Evolutionary conservation across 2,113 vertebrate species (phyloP).

Genomic region (Tetrao urogallus): DNA sequence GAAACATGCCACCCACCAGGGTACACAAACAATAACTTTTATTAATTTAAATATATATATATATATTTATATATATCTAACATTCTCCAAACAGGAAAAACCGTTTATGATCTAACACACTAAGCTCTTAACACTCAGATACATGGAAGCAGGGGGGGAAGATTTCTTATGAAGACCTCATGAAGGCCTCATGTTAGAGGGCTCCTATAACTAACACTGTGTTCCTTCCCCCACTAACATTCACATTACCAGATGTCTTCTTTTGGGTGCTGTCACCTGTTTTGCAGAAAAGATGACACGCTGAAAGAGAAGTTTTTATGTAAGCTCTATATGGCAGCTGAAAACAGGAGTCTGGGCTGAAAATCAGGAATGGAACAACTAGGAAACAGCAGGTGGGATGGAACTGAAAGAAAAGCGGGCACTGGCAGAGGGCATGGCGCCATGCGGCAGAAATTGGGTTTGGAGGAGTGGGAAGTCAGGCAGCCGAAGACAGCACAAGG

Average conservation of each 20-base stretch:
- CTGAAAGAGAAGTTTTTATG: not conserved
- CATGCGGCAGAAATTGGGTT: not conserved
- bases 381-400: not conserved
- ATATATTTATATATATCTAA: not conserved
- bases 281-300: not conserved
- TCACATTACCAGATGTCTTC: not conserved
- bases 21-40: not conserved
- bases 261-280: not conserved
- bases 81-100: not conserved
- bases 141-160: not conserved
- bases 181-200: not conserved
- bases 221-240: not conserved
- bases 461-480: not conserved
- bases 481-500: not conserved
- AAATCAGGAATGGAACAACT: not conserved
- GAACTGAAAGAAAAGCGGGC: not conserved
- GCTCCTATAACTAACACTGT: not conserved
- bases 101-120: not conserved
- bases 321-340: not conserved
- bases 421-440: not conserved
- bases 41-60: too few species aligned
- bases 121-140: not conserved
- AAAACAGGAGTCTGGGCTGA: not conserved
- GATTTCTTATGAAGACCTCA: not conserved
- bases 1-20: not conserved